Evolutionary conservation across 2,888 invertebrate genomes (phyloP).

Genomic region (Pseudococcus longispinus): DNA sequence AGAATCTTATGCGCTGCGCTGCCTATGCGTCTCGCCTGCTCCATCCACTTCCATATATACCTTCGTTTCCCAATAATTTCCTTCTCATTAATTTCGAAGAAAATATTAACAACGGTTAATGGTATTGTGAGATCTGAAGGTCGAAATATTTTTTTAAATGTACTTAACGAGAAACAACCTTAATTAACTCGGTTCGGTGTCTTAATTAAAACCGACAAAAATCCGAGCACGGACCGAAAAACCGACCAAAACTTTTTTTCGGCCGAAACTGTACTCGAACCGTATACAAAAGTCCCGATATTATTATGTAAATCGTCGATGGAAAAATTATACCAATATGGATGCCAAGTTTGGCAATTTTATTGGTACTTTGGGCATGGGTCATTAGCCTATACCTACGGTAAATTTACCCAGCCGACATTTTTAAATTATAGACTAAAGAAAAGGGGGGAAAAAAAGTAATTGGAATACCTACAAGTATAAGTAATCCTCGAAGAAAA

Average conservation of each 20-base stretch:
- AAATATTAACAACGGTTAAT: slow-evolving; percentile 42
- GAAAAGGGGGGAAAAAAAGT: not conserved
- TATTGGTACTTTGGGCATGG: not conserved
- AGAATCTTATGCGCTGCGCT: not conserved
- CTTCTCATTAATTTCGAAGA: slow-evolving; percentile 45
- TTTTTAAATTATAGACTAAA: not conserved
- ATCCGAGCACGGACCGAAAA: not conserved
- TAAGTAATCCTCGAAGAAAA: not conserved
- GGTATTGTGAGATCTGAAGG: slow-evolving; percentile 42
- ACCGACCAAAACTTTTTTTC: not conserved
- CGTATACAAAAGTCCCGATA: not conserved
- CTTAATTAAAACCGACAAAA: slow-evolving; percentile 23
- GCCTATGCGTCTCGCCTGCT: not conserved
- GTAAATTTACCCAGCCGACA: not conserved
- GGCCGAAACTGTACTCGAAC: not conserved
- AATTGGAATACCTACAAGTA: slow-evolving; percentile 5
- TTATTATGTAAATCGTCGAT: not conserved
- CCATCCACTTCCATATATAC: slow-evolving; percentile 32
- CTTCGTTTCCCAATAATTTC: slow-evolving; percentile 46
- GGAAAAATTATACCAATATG: not conserved
- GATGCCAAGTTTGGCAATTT: slow-evolving; percentile 4
- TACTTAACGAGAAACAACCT: slow-evolving; percentile 30
- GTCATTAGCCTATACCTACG: slow-evolving; percentile 26
- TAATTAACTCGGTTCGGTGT: slow-evolving; percentile 29
- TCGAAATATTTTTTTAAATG: slow-evolving; percentile 43